These are phyloP conservation scores for Medauroidea extradentata DNA, from an alignment of 1,140 invertebrate species.

Conservation along the genomic window DNA sequence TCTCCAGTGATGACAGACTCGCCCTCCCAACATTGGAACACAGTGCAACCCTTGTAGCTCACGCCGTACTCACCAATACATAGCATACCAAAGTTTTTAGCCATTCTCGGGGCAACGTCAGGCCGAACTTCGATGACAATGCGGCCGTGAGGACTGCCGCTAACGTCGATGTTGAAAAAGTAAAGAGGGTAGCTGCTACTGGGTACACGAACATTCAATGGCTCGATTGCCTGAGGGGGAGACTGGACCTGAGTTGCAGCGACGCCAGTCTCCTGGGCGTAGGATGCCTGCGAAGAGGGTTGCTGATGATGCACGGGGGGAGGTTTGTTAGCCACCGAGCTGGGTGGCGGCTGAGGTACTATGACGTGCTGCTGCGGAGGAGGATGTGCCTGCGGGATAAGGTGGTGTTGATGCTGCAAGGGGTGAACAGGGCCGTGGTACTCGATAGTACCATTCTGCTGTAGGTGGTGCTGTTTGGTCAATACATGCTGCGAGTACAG, in stretches of 20 bases:
- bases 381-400: slow-evolving; percentile 35
- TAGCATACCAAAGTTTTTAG: slow-evolving; percentile 80
- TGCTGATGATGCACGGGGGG: slow-evolving; percentile 39
- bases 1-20: slow-evolving; percentile 77
- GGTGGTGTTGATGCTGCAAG: slow-evolving; percentile 24
- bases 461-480: slow-evolving; percentile 46
- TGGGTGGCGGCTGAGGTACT: slow-evolving; percentile 37
- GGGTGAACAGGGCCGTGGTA: slow-evolving; percentile 25
- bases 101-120: slow-evolving; percentile 84
- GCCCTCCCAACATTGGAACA: slow-evolving; percentile 79
- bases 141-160: slow-evolving; percentile 62
- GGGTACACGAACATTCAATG: slow-evolving; percentile 22
- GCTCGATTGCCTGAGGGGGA: slow-evolving; percentile 31
- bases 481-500: slow-evolving; percentile 63
- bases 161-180: slow-evolving; percentile 72
- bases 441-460: slow-evolving; percentile 51
- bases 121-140: slow-evolving; percentile 79
- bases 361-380: slow-evolving; percentile 35
- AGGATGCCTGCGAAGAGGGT: slow-evolving; percentile 39
- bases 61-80: slow-evolving; percentile 74
- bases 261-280: slow-evolving; percentile 30
- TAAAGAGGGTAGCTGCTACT: slow-evolving; percentile 57
- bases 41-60: slow-evolving; percentile 71
- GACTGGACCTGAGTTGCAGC: slow-evolving; percentile 42
- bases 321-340: slow-evolving; percentile 28